A percentile compares a stretch with the other conserved stretches of the same genome.
These are phyloP conservation scores for Seriola aureovittata DNA, from an alignment of 2,113 vertebrate genomes.

Conservation along the genomic window DNA sequence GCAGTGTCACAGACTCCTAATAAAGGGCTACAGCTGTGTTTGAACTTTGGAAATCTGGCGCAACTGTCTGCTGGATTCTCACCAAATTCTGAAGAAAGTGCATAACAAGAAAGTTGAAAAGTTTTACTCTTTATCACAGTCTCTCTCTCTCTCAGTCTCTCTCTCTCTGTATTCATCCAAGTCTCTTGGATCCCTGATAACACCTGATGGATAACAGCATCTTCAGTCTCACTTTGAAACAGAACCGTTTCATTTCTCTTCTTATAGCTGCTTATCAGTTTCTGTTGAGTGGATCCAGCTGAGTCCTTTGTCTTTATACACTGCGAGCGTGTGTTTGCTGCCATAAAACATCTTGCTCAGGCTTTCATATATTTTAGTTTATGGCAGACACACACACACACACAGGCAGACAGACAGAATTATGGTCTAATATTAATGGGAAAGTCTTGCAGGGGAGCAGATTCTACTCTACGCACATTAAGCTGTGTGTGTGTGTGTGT, in stretches of 20 bases:
- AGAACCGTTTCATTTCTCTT: conserved; percentile 18
- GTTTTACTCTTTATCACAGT: neutral
- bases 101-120: neutral
- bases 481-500: conserved; percentile 16
- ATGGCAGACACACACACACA: neutral
- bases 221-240: conserved; percentile 13
- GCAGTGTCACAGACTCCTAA: too few relatives aligned
- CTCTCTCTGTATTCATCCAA: too few relatives aligned
- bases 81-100: too few relatives aligned
- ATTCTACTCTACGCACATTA: conserved; percentile 3
- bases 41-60: neutral
- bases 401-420: neutral
- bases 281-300: conserved; percentile 49
- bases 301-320: conserved; percentile 3
- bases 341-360: conserved; percentile 13
- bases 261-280: conserved; percentile 22
- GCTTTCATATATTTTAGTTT: neutral
- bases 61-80: neutral
- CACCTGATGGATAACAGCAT: conserved; percentile 3
- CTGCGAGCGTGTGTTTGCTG: conserved; percentile 5
- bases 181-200: neutral
- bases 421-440: conserved; percentile 15
- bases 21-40: neutral
- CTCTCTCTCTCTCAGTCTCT: neutral
- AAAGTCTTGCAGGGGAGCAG: conserved; percentile 1